Percentiles rank a stretch among this genome's conserved stretches.
Evolutionary conservation across 2,888 invertebrate genomes (phyloP).

Genomic region (Zaprionus bogoriensis): DNA sequence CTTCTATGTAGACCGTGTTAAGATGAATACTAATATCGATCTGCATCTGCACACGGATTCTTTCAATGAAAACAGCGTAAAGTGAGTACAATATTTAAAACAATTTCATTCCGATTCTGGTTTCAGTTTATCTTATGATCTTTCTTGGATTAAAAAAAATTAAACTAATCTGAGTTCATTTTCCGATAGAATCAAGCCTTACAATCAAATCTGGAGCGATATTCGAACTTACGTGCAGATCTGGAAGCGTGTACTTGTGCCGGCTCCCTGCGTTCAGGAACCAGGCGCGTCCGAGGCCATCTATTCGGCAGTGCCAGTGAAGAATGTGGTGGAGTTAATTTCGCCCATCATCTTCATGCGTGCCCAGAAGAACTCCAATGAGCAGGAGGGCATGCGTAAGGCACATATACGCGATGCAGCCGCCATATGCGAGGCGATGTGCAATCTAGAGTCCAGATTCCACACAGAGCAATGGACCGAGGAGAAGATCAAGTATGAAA

Average conservation of each 20-base stretch:
- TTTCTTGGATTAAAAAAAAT: not conserved
- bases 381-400: slow-evolving; percentile 91
- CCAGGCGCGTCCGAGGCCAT: slow-evolving; percentile 88
- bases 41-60: slow-evolving; percentile 85
- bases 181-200: slow-evolving; percentile 86
- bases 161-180: not conserved
- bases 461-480: slow-evolving; percentile 86
- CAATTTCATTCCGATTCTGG: not conserved
- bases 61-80: slow-evolving; percentile 85
- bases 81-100: slow-evolving; percentile 83
- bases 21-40: slow-evolving; percentile 85
- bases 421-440: slow-evolving; percentile 93
- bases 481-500: slow-evolving; percentile 87
- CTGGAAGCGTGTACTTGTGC: slow-evolving; percentile 87
- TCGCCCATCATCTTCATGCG: slow-evolving; percentile 94
- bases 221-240: slow-evolving; percentile 86
- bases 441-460: slow-evolving; percentile 87
- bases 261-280: slow-evolving; percentile 88
- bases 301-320: slow-evolving; percentile 85
- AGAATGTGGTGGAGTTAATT: slow-evolving; percentile 85
- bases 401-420: slow-evolving; percentile 95
- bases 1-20: slow-evolving; percentile 88
- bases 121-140: too few species aligned
- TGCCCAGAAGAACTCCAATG: slow-evolving; percentile 92
- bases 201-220: slow-evolving; percentile 88